These are phyloP conservation scores for Phenganax subtilis DNA, from an alignment of 92 coral and sea anemone genomes.

Conservation along the genomic window DNA sequence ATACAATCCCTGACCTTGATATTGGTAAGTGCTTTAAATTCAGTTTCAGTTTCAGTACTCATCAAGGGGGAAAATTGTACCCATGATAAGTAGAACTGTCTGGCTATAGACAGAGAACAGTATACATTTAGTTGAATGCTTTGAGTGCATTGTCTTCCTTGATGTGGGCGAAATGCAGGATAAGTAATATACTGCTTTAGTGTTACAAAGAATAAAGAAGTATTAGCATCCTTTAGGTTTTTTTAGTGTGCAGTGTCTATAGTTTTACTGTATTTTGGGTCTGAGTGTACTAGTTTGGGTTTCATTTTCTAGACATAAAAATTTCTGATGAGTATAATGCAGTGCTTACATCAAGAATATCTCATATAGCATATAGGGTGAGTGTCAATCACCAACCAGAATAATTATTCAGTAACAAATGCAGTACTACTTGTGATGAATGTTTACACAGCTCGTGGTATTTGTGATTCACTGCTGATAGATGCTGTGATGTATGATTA, in stretches of 20 bases:
- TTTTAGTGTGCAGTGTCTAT: background rate
- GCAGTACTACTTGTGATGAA: background rate
- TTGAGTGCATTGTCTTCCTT: too few relatives aligned
- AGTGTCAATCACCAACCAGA: background rate
- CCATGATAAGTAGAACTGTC: too few relatives aligned
- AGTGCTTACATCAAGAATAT: constrained; percentile 61
- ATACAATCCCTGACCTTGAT: too few relatives aligned
- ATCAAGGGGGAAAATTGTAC: too few relatives aligned
- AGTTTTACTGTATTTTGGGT: background rate
- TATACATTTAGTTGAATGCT: too few relatives aligned
- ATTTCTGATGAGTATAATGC: constrained; percentile 75
- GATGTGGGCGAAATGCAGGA: too few relatives aligned
- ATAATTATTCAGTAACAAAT: background rate
- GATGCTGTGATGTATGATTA: background rate
- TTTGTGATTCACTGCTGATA: background rate
- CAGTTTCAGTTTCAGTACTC: too few relatives aligned
- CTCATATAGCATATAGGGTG: constrained; percentile 58
- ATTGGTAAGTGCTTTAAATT: too few relatives aligned
- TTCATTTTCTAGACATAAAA: constrained; percentile 52
- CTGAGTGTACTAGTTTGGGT: background rate
- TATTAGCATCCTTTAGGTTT: too few relatives aligned
- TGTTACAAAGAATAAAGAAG: too few relatives aligned
- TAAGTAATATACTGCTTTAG: too few relatives aligned
- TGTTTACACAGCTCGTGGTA: background rate
- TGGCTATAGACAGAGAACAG: too few relatives aligned